Conservation (phyloP, 23 tunicate species). For the Trididemnum miniatum region DNA sequence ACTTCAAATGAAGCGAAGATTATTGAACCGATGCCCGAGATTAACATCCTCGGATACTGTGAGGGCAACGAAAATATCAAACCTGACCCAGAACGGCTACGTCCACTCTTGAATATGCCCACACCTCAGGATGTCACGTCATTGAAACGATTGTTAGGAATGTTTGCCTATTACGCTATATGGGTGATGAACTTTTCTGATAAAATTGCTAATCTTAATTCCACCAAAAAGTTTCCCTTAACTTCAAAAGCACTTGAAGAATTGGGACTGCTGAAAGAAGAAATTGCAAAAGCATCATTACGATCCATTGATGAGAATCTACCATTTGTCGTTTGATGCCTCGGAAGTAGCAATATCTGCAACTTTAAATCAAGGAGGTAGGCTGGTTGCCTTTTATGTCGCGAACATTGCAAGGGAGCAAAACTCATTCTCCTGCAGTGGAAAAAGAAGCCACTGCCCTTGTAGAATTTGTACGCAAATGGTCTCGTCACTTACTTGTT, state of each 20-base stretch:
- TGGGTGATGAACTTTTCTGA: conserved; percentile 34
- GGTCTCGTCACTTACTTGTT: conserved; percentile 15
- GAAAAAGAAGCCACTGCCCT: background rate
- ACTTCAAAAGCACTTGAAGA: background rate
- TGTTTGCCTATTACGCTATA: conserved; percentile 26
- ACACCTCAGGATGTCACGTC: background rate
- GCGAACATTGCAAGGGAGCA: too few species aligned
- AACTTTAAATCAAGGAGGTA: background rate
- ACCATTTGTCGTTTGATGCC: conserved; percentile 30
- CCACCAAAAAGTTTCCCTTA: conserved; percentile 7
- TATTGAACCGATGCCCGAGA: background rate
- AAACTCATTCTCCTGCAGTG: too few species aligned
- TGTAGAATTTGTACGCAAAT: background rate
- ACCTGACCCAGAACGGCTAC: conserved; percentile 31
- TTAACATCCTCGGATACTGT: conserved; percentile 20
- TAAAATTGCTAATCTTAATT: background rate
- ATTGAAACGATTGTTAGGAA: conserved; percentile 3
- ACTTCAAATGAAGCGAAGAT: conserved; percentile 33
- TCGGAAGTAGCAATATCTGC: conserved; percentile 6
- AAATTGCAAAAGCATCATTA: background rate
- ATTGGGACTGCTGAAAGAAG: background rate
- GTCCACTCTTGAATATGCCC: background rate
- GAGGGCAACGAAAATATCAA: conserved; percentile 2
- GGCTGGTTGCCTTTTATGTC: too few species aligned
- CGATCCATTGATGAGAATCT: conserved; percentile 21